phyloP scores from a whole-genome alignment of 2,797 vertebrate genomes.

The Poecilia gillii region DNA sequence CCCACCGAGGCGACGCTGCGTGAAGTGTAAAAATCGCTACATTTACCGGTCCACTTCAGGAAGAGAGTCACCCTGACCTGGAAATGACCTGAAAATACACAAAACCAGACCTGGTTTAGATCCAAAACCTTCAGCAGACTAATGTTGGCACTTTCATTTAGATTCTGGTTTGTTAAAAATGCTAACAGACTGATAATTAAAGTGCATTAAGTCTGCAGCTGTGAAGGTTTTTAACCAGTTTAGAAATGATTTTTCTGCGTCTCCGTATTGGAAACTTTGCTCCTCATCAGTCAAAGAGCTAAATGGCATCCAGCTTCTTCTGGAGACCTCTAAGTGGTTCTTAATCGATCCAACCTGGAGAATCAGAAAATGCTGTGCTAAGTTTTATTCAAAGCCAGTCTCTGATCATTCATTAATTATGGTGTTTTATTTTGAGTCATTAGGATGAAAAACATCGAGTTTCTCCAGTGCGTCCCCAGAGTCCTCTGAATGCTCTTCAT shows the following conservation, averaged over 20 bases:
- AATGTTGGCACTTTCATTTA: background rate
- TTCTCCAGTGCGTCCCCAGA: background rate
- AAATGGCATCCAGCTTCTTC: background rate
- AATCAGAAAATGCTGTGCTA: background rate
- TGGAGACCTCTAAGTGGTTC: background rate
- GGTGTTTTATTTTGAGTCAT: background rate
- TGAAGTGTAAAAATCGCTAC: too few relatives aligned
- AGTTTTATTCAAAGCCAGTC: background rate
- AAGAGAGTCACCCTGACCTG: background rate
- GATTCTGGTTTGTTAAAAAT: background rate
- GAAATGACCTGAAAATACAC: background rate
- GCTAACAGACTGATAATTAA: background rate
- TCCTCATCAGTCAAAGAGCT: background rate
- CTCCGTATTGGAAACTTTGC: background rate
- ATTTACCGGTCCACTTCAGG: background rate
- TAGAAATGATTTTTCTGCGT: background rate
- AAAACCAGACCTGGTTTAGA: background rate
- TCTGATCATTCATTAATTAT: background rate
- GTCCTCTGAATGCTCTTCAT: constrained; percentile 21
- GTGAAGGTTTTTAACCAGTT: background rate
- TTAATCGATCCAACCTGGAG: background rate
- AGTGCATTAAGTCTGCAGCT: background rate
- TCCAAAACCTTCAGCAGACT: background rate
- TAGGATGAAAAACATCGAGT: background rate
- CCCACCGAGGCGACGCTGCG: too few relatives aligned